phyloP scores from a whole-genome alignment of 53 echinoderm and acorn worm genomes.

The Pentamera pediparva region DNA sequence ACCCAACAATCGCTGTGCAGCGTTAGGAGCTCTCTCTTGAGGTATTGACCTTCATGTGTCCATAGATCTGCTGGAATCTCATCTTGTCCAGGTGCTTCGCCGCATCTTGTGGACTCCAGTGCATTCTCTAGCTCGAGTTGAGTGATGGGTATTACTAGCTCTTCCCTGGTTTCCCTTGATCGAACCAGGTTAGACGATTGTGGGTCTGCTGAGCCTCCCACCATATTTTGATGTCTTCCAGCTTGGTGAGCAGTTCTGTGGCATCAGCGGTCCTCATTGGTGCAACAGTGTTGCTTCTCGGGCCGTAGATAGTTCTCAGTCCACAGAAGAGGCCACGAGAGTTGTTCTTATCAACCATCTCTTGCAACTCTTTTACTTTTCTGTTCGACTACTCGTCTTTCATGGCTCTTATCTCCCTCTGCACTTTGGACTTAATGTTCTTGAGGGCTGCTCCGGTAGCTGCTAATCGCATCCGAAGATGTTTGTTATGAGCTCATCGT shows the following conservation, averaged over 20 bases:
- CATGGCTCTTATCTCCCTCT: conserved; percentile 12
- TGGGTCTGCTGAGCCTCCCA: neutral
- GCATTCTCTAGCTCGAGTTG: neutral
- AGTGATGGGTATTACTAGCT: neutral
- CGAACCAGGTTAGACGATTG: neutral
- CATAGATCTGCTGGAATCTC: conserved; percentile 1
- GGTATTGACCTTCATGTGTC: neutral
- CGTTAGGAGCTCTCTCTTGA: neutral
- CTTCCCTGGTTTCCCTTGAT: neutral
- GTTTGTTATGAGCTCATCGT: neutral
- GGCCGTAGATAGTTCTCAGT: neutral
- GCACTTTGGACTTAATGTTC: neutral
- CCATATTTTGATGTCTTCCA: neutral
- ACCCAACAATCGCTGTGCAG: too few species aligned
- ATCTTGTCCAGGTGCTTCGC: conserved; percentile 4
- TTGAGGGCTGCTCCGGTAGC: neutral
- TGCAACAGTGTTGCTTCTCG: conserved; percentile 3
- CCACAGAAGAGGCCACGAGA: neutral
- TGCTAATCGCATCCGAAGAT: neutral
- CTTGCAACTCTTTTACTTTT: conserved; percentile 1
- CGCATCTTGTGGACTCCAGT: neutral
- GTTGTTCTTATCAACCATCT: conserved; percentile 7
- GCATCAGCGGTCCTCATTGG: conserved; percentile 7
- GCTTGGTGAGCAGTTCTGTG: neutral
- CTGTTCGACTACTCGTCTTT: neutral